These are phyloP conservation scores for Scaptodrosophila lebanonensis DNA, from an alignment of 1,140 invertebrate species.

Conservation along the genomic window DNA sequence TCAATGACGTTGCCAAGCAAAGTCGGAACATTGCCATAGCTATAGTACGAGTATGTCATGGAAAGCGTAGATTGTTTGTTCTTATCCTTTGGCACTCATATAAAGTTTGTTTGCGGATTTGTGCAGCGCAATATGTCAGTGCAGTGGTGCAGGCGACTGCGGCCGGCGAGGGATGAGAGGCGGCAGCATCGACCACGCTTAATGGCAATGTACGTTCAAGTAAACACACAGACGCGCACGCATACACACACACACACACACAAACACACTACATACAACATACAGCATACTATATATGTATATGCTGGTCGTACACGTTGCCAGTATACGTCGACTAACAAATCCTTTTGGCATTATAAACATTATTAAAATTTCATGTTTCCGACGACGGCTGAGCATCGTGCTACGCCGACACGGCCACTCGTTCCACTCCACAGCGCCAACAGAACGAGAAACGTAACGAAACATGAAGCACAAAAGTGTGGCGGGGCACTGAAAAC, in stretches of 20 bases:
- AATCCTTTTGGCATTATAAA: slow-evolving; percentile 76
- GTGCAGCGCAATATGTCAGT: slow-evolving; percentile 74
- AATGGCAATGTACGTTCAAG: slow-evolving; percentile 75
- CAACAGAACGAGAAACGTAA: slow-evolving; percentile 67
- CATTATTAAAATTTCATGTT: slow-evolving; percentile 76
- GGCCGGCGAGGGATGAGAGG: too few relatives aligned
- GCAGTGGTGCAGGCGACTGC: slow-evolving; percentile 26
- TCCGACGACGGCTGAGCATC: slow-evolving; percentile 44
- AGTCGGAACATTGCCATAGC: slow-evolving; percentile 11
- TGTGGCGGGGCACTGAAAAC: background rate
- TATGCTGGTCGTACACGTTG: too few relatives aligned
- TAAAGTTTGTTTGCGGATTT: slow-evolving; percentile 75
- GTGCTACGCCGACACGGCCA: slow-evolving; percentile 2
- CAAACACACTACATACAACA: too few relatives aligned
- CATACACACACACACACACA: slow-evolving; percentile 14
- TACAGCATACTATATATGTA: too few relatives aligned
- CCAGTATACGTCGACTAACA: slow-evolving; percentile 67
- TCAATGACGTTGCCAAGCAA: slow-evolving; percentile 57
- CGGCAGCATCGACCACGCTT: slow-evolving; percentile 52
- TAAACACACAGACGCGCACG: slow-evolving; percentile 46
- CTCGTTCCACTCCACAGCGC: too few relatives aligned
- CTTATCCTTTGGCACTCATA: slow-evolving; percentile 73
- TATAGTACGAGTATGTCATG: too few relatives aligned
- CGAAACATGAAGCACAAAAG: slow-evolving; percentile 63
- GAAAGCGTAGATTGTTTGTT: slow-evolving; percentile 69